A percentile compares a stretch with the other conserved stretches of the same genome.
Evolutionary conservation across 2,888 invertebrate genomes (phyloP).

Genomic region (Mechanitis messenoides): DNA sequence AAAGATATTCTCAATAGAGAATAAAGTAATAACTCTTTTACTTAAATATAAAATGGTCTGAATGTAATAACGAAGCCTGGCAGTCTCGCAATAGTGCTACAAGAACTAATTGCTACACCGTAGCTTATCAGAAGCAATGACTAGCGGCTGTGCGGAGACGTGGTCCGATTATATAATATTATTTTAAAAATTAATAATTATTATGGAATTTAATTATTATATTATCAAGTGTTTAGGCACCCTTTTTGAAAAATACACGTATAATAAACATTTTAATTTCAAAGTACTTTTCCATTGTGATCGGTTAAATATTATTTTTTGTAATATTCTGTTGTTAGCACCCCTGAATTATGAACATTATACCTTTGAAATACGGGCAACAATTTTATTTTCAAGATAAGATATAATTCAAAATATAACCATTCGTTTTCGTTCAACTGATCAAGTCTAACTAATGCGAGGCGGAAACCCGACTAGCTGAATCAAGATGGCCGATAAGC

Average conservation of each 20-base stretch:
- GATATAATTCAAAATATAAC: not conserved
- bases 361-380: not conserved
- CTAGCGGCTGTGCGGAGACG: constrained; percentile 11
- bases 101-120: constrained; percentile 20
- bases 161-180: constrained; percentile 12
- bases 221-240: too few species aligned
- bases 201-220: too few species aligned
- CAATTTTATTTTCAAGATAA: constrained; percentile 1
- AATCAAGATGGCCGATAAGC: constrained; percentile 56
- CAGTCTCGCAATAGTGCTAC: constrained; percentile 13
- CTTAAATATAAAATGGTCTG: constrained; percentile 1
- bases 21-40: too few species aligned
- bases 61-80: constrained; percentile 8
- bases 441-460: constrained; percentile 51
- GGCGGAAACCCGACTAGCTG: constrained; percentile 50
- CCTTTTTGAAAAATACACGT: too few species aligned
- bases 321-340: not conserved
- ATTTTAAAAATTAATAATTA: not conserved
- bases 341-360: not conserved
- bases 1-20: not conserved
- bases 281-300: too few species aligned
- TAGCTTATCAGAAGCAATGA: constrained; percentile 14
- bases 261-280: too few species aligned
- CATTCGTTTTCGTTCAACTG: constrained; percentile 31
- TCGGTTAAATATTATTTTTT: not conserved